Evolutionary conservation across 2,113 vertebrate genomes (phyloP), one percentile per base, ranked within the genome.

Genomic region (Pachypanchax playfairii): DNA sequence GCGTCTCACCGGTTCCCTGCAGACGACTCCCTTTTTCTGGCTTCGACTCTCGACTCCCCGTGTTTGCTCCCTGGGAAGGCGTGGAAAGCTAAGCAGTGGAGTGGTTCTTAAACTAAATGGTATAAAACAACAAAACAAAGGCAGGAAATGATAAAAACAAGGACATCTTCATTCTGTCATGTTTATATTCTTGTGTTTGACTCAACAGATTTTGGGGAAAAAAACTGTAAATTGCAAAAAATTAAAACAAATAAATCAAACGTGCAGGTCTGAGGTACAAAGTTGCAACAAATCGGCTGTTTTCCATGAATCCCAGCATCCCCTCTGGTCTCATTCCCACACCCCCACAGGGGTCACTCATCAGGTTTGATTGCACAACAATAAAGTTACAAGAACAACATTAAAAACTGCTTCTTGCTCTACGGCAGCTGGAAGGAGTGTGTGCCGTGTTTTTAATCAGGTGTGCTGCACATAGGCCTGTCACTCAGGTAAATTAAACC

Each of bases 371-470:
- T 65, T 62, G 62, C 70, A 70, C 71, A 17, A 38, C 48, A 68
- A 61, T 61, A 52, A 64, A 65, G 73, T 74, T 67, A 80, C 44
- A 12, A 36, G 68, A 71, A 79, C 78, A 73, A 73, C 43, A 24
- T 46, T 62, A 65, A 70, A 75, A 77, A 70, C 52, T 24, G 65
- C 65, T 76, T 47, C 65, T n/a, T 48, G 65, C 35, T 75, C 56
- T 78, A 79, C 79, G 73, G 67, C 72, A 49, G 75, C 65, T 59
- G 55, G 54, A 75, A 69, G 51, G 65, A 65, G 63, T 21, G 61
- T 52, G 48, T 51, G 77, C 61, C 65, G 65, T 28, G 7, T 68
- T 72, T 83, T 80, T 81, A 81, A 86, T 83, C 79, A 82, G 80
- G 65, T 70, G 78, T 71, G 79, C 73, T 63, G 72, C 63, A 55